Base-by-base conservation (phyloP, 2,113 vertebrate genomes). In the Cyprinodon variegatus region DNA sequence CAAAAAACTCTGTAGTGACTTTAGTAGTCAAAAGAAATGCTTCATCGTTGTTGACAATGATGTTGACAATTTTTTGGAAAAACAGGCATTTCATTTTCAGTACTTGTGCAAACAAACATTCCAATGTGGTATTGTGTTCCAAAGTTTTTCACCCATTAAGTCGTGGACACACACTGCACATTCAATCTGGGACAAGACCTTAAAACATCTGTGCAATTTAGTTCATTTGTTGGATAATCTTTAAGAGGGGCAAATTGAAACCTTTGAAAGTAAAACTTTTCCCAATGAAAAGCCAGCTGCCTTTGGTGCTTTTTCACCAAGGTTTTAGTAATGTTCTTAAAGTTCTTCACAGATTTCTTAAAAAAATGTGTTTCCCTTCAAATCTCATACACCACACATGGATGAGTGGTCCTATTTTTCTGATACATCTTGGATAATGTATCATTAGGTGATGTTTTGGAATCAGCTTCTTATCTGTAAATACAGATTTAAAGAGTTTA, bases 1-100 rank as follows among this genome's bases (percentile, higher is more conserved):
- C 48, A 68, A 83, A 76, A 82, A 15, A 76, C 50, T 75, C 14
- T 8, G 59, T 41, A 48, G 15, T 48, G 65, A 84, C 29, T 29
- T 29, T 29, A 29, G 29, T 29, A 29, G 29, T 29, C 29, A 29
- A 29, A 29, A 29, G 29, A 29, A 29, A 29, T 29, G 29, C 1
- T 29, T 29, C 29, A 29, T 29, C 29, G 29, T 29, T 29, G 29
- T 29, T 29, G 29, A 29, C 29, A 29, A 29, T 29, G 29, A 29
- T 29, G 29, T 29, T 29, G 29, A 29, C 29, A 29, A 29, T 29
- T 29, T 29, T 29, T 29, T 29, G 29, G 29, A 29, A 29, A 29
- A 29, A 29, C 29, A 29, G 29, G 29, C 29, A 29, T 29, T 29
- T 29, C 1, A 29, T 29, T 29, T 29, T 29, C 29, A 29, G 29